Conservation (phyloP, 37 sponge, comb jelly and placozoan species). For the Ephydatia muelleri region DNA sequence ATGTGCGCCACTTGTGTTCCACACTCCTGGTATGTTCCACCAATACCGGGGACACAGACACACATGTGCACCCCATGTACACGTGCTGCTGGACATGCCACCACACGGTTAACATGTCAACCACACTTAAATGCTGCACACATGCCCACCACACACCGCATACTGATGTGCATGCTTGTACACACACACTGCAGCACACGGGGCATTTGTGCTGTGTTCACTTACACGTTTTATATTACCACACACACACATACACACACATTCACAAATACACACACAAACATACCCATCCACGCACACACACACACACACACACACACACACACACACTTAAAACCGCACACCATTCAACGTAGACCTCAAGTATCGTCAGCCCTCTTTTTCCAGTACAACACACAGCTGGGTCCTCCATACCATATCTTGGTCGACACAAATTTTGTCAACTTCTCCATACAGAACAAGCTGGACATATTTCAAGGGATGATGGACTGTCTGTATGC, state of each 20-base stretch:
- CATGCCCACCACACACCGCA: too few species aligned
- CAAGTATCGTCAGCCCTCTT: slow-evolving; percentile 87
- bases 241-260: neutral
- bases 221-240: neutral
- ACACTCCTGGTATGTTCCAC: too few species aligned
- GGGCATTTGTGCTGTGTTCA: neutral
- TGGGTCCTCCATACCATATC: slow-evolving; percentile 95
- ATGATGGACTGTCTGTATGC: slow-evolving; percentile 99
- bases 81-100: too few species aligned
- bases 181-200: neutral
- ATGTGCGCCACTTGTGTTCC: too few species aligned
- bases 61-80: too few species aligned
- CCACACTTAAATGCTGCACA: too few species aligned
- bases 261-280: neutral
- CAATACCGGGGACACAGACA: too few species aligned
- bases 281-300: neutral
- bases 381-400: slow-evolving; percentile 95
- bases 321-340: neutral
- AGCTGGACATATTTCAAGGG: slow-evolving; percentile 91
- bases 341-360: slow-evolving; percentile 39
- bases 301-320: slow-evolving; percentile 5
- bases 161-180: too few species aligned
- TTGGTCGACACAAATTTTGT: slow-evolving; percentile 98
- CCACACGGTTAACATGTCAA: too few species aligned
- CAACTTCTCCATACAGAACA: slow-evolving; percentile 97